These are phyloP conservation scores for Pyrochroa serraticornis DNA, from an alignment of 2,888 invertebrate genomes.

Conservation along the genomic window DNA sequence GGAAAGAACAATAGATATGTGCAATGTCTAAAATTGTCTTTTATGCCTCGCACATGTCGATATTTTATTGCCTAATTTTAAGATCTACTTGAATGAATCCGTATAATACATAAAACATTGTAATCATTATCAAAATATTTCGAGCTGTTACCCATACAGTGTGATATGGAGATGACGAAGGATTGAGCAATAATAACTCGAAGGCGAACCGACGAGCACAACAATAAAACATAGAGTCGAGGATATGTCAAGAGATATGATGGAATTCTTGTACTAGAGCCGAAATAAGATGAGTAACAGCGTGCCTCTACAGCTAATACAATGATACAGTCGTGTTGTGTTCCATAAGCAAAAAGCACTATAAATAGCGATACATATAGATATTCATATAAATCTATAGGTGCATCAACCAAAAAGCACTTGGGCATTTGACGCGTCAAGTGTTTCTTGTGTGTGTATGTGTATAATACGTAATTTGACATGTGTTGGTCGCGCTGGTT, in stretches of 20 bases:
- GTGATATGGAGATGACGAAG: conserved; percentile 33
- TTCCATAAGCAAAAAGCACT: conserved; percentile 58
- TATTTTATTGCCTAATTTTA: conserved; percentile 45
- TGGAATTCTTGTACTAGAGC: conserved; percentile 35
- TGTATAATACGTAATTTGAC: conserved; percentile 16
- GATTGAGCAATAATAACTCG: conserved; percentile 42
- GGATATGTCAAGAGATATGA: conserved; percentile 46
- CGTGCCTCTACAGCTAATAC: conserved; percentile 53
- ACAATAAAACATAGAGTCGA: conserved; percentile 17
- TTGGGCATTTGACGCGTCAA: too few species aligned
- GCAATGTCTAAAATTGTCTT: conserved; percentile 57
- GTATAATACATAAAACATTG: conserved; percentile 47
- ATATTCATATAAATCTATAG: conserved; percentile 47
- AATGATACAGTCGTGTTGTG: conserved; percentile 58
- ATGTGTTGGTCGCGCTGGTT: background rate
- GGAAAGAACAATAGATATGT: conserved; percentile 58
- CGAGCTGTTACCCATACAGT: conserved; percentile 49
- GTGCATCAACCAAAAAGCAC: too few species aligned
- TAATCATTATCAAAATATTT: conserved; percentile 50
- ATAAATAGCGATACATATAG: conserved; percentile 54
- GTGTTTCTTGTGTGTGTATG: too few species aligned
- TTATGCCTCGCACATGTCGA: conserved; percentile 39
- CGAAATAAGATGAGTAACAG: conserved; percentile 50
- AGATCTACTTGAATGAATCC: conserved; percentile 42
- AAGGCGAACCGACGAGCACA: background rate